Conservation (phyloP, 2,113 vertebrate species). For the Rhineura floridana region DNA sequence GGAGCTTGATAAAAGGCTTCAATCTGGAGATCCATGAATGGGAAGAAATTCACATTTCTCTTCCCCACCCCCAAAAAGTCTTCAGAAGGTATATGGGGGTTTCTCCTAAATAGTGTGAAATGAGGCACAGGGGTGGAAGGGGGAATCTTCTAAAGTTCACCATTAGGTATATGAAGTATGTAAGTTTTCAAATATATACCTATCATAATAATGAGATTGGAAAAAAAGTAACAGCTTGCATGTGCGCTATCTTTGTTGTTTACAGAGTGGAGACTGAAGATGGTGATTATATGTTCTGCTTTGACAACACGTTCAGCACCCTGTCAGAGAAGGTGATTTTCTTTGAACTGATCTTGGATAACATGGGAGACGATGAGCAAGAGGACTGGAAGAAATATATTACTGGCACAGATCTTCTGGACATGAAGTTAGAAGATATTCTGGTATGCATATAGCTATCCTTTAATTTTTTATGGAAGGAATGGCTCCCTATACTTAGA, state of each 20-base stretch:
- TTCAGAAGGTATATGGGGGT: not conserved
- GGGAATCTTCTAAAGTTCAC: not conserved
- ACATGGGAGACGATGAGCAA: conserved; percentile 85
- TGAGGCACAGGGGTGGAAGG: not conserved
- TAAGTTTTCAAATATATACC: not conserved
- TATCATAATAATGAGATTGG: not conserved
- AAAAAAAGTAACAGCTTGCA: not conserved
- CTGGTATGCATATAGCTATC: conserved; percentile 81
- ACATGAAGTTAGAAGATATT: conserved; percentile 97
- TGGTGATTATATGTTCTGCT: conserved; percentile 98
- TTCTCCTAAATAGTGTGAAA: not conserved
- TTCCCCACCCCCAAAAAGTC: not conserved
- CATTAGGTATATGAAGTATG: not conserved
- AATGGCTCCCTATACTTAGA: not conserved
- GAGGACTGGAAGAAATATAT: conserved; percentile 95
- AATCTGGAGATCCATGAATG: not conserved
- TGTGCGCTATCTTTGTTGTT: not conserved
- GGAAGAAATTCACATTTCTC: not conserved
- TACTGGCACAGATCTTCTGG: conserved; percentile 89
- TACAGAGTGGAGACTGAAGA: conserved; percentile 90
- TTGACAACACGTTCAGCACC: conserved; percentile 95
- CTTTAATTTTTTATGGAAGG: not conserved
- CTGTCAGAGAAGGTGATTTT: conserved; percentile 98
- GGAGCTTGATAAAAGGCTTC: not conserved
- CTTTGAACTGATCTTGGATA: conserved; percentile 97